phyloP scores from a whole-genome alignment of 2,113 vertebrate species.

The Notiomystis cincta region DNA sequence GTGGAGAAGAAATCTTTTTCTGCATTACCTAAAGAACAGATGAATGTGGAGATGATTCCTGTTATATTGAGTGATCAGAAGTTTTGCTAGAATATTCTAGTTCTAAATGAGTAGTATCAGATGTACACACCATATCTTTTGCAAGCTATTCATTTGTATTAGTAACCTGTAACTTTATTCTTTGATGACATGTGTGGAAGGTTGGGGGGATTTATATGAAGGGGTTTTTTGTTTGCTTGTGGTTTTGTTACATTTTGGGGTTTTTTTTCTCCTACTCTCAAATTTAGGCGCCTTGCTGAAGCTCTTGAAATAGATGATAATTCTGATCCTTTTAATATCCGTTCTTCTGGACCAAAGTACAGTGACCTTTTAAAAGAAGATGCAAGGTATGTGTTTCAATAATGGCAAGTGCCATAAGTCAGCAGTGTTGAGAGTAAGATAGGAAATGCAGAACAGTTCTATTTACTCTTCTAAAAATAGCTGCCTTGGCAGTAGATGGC shows the following conservation, averaged over 20 bases:
- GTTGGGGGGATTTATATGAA: not conserved
- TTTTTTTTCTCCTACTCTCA: not conserved
- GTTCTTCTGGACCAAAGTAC: slow-evolving; percentile 84
- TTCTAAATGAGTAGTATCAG: not conserved
- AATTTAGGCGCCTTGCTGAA: slow-evolving; percentile 84
- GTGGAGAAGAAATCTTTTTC: not conserved
- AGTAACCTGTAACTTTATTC: not conserved
- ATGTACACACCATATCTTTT: not conserved
- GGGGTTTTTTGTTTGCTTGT: not conserved
- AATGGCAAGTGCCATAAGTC: not conserved
- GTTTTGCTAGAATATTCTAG: not conserved
- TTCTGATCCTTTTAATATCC: slow-evolving; percentile 88
- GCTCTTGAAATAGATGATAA: slow-evolving; percentile 89
- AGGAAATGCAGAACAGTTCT: not conserved
- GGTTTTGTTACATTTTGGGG: not conserved
- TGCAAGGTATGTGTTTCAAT: slow-evolving; percentile 78
- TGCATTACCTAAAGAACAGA: not conserved
- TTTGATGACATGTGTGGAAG: not conserved
- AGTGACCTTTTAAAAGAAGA: slow-evolving; percentile 93
- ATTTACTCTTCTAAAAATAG: not conserved
- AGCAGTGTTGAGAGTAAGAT: not conserved
- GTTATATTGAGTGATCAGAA: not conserved
- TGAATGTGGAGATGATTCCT: not conserved
- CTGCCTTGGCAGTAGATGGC: not conserved
- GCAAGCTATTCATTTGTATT: not conserved